Base-by-base conservation (phyloP, 2,797 vertebrate genomes). In the Ataeniobius toweri region DNA sequence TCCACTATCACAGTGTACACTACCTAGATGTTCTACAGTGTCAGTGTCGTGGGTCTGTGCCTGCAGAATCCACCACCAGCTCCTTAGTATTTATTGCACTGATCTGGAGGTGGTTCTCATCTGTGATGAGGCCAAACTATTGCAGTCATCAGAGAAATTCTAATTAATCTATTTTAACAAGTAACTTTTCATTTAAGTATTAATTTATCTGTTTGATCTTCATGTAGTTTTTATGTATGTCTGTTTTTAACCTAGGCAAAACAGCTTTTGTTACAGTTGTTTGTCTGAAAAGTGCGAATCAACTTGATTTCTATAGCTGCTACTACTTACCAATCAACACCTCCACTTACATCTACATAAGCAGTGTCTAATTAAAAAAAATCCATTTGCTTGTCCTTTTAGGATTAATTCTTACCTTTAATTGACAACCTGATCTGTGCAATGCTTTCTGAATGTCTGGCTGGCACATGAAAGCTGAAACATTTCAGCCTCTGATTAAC, bases 401-500 rank as follows among this genome's bases (percentile, higher is more conserved):
- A 14, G 55, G 12, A 44, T 31, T n/a, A 24, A 39, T 24, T 22
- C 39, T 61, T 7, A 28, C 58, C 7, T 61, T 12, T n/a, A 6
- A 14, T 28, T 59, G 68, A 50, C 56, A 59, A 5, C 22, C 36
- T 69, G 50, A 31, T 44, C 0, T 14, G 7, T 44, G 44, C 51
- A 14, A 3, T 12, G 68, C 55, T 55, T 77, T 24, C 18, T 72
- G 9, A 65, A 28, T 3, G 59, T 36, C 28, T 31, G 16, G 28
- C 36, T 48, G 6, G 28, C 14, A 75, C 58, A 26, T 18, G 16
- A 50, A 68, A 72, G 46, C 36, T 41, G 18, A 74, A n/a, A 39
- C 71, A 78, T 58, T 74, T 78, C 44, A 36, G 14, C 41, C 10
- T 20, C 46, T 51, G 39, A 50, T 73, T 63, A 79, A 74, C 24